Conservation (phyloP, 2,113 vertebrate species). For the Lepidothrix coronata region DNA sequence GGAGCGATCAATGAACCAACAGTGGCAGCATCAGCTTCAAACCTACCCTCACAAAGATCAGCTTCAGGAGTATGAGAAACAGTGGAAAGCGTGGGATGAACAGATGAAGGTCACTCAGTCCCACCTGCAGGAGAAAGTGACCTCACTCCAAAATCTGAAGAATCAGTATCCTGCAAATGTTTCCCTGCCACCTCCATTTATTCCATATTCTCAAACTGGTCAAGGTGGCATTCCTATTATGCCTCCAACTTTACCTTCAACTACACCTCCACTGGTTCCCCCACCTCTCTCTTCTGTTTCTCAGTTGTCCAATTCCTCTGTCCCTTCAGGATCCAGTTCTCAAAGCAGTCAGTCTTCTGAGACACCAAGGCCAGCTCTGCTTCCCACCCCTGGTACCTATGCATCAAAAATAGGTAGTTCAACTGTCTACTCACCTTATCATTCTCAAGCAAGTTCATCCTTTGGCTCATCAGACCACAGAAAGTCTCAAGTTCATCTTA, state of each 20-base stretch:
- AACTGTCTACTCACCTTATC: constrained; percentile 51
- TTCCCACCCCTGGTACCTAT: constrained; percentile 75
- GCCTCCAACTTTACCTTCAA: constrained; percentile 72
- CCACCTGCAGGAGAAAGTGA: constrained; percentile 88
- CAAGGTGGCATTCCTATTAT: constrained; percentile 59
- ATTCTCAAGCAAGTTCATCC: constrained; percentile 68
- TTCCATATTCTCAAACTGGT: constrained; percentile 75
- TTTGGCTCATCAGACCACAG: constrained; percentile 69
- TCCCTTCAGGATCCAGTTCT: constrained; percentile 61
- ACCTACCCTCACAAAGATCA: constrained; percentile 96
- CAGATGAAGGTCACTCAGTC: constrained; percentile 93
- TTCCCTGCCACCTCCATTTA: constrained; percentile 80
- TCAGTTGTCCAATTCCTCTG: constrained; percentile 59
- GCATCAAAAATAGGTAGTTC: constrained; percentile 49
- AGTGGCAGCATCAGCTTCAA: constrained; percentile 94
- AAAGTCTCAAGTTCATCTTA: constrained; percentile 66
- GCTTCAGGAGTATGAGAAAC: constrained; percentile 91
- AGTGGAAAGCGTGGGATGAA: constrained; percentile 97
- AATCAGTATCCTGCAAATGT: constrained; percentile 83
- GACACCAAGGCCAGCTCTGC: constrained; percentile 72
- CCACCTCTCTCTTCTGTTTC: constrained; percentile 70
- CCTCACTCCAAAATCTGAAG: constrained; percentile 85
- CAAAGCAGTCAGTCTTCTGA: constrained; percentile 70
- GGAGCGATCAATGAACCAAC: constrained; percentile 81
- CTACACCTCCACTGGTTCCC: constrained; percentile 65